Evolutionary conservation across 1,140 invertebrate species (phyloP), one percentile per base, ranked within the genome.

Genomic region (Adoxophyes honmai): DNA sequence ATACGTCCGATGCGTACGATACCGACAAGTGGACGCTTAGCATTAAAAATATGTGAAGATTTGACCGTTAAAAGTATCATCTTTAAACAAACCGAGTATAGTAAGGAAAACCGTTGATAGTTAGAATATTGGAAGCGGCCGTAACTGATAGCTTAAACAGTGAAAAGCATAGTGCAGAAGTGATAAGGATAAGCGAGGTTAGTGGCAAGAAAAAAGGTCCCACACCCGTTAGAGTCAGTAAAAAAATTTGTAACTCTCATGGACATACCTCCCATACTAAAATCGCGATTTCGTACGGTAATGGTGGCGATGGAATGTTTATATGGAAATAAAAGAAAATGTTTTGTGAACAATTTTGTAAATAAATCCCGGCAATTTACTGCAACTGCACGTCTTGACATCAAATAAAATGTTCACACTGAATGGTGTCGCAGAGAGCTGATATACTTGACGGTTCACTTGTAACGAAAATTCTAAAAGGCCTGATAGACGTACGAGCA

Each of bases 251-350:
- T 1, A 28, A 48, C 6, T 48, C 28, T 11, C 48, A n/a, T 53
- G 21, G 52, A 68, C 68, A 66, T 70, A 74, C 70, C 66, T 70
- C 68, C 68, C 73, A 64, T 57, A 72, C 75, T 78, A 73, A 59
- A 62, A 38, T 54, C 53, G 55, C 53, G 55, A 60, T 60, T 67
- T 66, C 57, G 57, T 67, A 69, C 63, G 62, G 58, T 70, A 70
- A 75, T 69, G 75, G 66, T 64, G 58, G 54, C 51, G 57, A 52
- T 48, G 70, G 48, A 64, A 65, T 62, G 11, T 53, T 55, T 68
- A 66, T 78, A 73, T 77, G 75, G 52, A 73, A 78, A 75, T 65
- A 60, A 71, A 64, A 68, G 71, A 70, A 72, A 55, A 62, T 48
- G 42, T 48, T 48, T 48, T 48, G 42, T 48, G 42, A 48, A 48